A percentile compares a stretch with the other conserved stretches of the same genome.
phyloP scores from a whole-genome alignment of 2,797 vertebrate genomes.

The Notamacropus eugenii region DNA sequence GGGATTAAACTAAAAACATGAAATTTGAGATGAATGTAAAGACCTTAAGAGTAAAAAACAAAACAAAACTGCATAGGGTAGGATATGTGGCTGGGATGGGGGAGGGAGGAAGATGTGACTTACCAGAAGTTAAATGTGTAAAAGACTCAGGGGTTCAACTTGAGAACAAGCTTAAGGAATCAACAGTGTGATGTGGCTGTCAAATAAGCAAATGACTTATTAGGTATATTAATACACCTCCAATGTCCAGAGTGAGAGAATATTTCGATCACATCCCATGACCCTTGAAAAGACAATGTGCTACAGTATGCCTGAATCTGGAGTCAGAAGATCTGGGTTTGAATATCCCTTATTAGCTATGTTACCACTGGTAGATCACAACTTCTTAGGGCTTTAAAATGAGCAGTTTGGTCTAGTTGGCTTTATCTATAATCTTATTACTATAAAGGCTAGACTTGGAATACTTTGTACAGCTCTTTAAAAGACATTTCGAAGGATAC shows the following conservation, averaged over 20 bases:
- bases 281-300: neutral
- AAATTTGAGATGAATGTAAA: constrained; percentile 19
- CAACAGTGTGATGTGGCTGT: neutral
- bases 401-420: neutral
- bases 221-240: constrained; percentile 16
- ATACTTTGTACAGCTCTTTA: neutral
- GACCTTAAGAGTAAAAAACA: constrained; percentile 7
- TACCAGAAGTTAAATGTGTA: neutral
- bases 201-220: neutral
- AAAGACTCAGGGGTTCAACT: neutral
- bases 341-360: neutral
- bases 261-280: neutral
- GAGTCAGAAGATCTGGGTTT: neutral
- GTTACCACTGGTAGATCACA: neutral
- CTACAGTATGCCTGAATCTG: neutral
- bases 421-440: neutral
- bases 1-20: neutral
- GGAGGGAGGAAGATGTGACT: neutral
- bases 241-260: constrained; percentile 22
- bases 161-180: neutral
- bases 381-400: neutral
- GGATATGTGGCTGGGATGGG: neutral
- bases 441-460: neutral
- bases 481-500: constrained; percentile 20
- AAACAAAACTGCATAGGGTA: neutral